Evolutionary conservation across 2,113 vertebrate genomes (phyloP), one percentile per base, ranked within the genome.

Genomic region (Clarias batrachus): DNA sequence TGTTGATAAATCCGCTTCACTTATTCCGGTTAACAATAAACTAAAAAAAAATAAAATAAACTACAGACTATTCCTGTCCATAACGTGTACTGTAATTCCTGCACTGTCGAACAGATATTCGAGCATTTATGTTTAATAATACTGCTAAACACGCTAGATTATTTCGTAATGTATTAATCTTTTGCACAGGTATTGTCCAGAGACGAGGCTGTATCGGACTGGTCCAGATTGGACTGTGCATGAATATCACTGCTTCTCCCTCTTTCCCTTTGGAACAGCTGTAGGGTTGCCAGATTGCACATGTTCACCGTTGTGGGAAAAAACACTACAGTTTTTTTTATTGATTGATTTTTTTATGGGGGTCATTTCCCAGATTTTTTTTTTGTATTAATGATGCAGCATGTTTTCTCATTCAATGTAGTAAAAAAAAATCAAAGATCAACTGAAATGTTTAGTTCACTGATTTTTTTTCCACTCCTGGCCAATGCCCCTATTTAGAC

Each of bases 181-280:
- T 48, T 70, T 21, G 13, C 48, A 68, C 59, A 27, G 54, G 76
- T 80, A 25, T 84, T 21, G 80, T 82, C 41, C 23, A 21, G 70
- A 62, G 77, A 48, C 62, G 65, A 16, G 65, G 71, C 27, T 19
- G 19, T 3, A 56, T 68, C 78, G 59, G 81, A 37, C 85, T 65
- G 66, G 59, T 74, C n/a, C 84, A 80, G 84, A 79, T 57, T 77
- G 60, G 63, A 79, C 88, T 89, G 87, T 83, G 65, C 56, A 59
- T 83, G 83, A 83, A 89, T 66, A 87, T 66, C 82, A 87, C 87
- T 66, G 85, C 85, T 81, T 88, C 80, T 81, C 77, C 85, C 70
- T 81, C 30, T 81, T 66, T 87, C 89, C 85, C 79, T 66, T 27
- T 82, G 88, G 83, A 91, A 89, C 92, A 88, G 89, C 92, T 91